Conservation (phyloP, 2,113 vertebrate species). For the Rafetus swinhoei region DNA sequence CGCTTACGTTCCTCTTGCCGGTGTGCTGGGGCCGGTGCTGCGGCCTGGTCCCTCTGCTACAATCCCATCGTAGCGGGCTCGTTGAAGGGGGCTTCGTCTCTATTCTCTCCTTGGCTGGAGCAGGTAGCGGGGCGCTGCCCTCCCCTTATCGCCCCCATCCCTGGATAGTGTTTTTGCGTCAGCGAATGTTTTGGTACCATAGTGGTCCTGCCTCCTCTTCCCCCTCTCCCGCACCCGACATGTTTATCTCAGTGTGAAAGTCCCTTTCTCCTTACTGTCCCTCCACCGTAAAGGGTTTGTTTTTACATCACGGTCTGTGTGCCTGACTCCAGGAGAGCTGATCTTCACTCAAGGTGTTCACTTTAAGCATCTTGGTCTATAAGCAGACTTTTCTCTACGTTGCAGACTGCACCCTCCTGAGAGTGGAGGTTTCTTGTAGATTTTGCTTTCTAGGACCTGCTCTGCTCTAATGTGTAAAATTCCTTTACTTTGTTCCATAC, state of each 20-base stretch:
- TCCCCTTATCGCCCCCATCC: not conserved
- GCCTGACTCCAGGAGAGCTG: not conserved
- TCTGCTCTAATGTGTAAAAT: not conserved
- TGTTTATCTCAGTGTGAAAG: not conserved
- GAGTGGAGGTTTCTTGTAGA: not conserved
- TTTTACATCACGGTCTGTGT: not conserved
- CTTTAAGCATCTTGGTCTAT: not conserved
- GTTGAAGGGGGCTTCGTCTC: not conserved
- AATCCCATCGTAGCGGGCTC: too few species aligned
- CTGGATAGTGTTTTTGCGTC: not conserved
- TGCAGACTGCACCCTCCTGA: not conserved
- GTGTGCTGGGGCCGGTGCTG: too few species aligned
- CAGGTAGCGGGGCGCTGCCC: not conserved
- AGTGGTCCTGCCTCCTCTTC: not conserved
- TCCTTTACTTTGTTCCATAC: not conserved
- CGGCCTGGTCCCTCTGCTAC: too few species aligned
- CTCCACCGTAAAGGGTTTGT: not conserved
- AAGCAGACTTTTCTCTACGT: not conserved
- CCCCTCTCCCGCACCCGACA: not conserved
- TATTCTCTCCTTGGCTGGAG: not conserved
- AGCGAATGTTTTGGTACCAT: not conserved
- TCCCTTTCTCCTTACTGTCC: fast-evolving
- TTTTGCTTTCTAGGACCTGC: not conserved
- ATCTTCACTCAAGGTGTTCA: not conserved
- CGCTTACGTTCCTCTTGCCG: not conserved